These are phyloP conservation scores for Cassiopea andromeda DNA, from an alignment of 30 jellyfish, hydroid and myxozoan genomes.

Conservation along the genomic window DNA sequence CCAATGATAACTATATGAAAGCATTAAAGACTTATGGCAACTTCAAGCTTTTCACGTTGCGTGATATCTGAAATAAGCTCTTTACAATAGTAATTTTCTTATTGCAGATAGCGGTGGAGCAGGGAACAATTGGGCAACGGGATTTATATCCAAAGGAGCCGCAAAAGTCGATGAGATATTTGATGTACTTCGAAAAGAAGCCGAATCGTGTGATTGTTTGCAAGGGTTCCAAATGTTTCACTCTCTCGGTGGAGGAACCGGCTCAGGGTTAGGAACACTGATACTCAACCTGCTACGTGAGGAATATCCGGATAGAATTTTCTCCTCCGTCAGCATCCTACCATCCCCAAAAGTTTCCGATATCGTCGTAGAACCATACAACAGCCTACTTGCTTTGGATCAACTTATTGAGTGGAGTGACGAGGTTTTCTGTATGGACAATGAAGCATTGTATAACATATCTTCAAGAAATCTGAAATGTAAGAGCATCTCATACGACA, in stretches of 20 bases:
- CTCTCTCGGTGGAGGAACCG: slow-evolving; percentile 99
- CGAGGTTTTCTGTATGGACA: slow-evolving; percentile 97
- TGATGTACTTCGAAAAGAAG: slow-evolving; percentile 92
- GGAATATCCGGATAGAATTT: slow-evolving; percentile 93
- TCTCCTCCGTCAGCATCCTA: slow-evolving; percentile 89
- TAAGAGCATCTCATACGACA: slow-evolving; percentile 66
- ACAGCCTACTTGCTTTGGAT: slow-evolving; percentile 84
- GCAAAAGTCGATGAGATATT: slow-evolving; percentile 74
- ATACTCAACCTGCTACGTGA: slow-evolving; percentile 84
- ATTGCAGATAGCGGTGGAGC: slow-evolving; percentile 90
- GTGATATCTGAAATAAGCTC: no score
- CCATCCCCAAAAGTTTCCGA: slow-evolving; percentile 99
- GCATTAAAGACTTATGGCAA: no score
- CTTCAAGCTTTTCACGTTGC: no score
- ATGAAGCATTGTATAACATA: slow-evolving; percentile 94
- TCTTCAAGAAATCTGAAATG: slow-evolving; percentile 68
- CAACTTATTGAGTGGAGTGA: slow-evolving; percentile 86
- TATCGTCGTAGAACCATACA: slow-evolving; percentile 99
- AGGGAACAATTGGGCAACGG: slow-evolving; percentile 99
- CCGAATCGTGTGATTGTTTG: slow-evolving; percentile 91
- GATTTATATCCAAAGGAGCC: slow-evolving; percentile 82
- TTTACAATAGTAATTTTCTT: no score
- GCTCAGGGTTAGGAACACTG: slow-evolving; percentile 97
- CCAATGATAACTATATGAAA: no score
- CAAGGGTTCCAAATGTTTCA: slow-evolving; percentile 97